A percentile compares a stretch with the other conserved stretches of the same genome.
Conservation (phyloP, 2,113 vertebrate species). For the Carollia perspicillata region DNA sequence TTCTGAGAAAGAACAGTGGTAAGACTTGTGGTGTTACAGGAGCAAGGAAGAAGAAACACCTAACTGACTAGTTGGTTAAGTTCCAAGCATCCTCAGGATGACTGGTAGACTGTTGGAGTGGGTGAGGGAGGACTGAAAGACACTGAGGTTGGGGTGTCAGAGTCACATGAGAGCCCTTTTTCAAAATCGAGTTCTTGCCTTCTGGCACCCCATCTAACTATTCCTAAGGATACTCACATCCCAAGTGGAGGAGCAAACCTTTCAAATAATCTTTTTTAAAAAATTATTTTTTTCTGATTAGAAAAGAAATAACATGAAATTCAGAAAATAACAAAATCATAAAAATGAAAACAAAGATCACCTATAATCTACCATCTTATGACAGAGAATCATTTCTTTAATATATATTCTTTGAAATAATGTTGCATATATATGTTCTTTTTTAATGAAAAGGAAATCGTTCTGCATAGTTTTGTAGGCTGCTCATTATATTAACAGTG, state of each 20-base stretch:
- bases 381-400: not conserved
- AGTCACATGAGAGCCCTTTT: not conserved
- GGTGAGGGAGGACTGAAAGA: not conserved
- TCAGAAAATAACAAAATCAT: slow-evolving; percentile 22
- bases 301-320: not conserved
- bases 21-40: not conserved
- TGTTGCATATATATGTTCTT: not conserved
- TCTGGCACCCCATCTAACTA: not conserved
- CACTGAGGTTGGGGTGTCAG: not conserved
- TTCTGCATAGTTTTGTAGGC: not conserved
- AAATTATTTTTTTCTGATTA: not conserved
- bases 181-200: not conserved
- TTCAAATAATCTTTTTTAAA: not conserved
- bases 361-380: not conserved
- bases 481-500: not conserved
- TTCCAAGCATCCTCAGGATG: not conserved
- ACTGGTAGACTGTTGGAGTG: not conserved
- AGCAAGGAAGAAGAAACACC: not conserved
- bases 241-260: not conserved
- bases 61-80: not conserved
- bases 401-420: not conserved
- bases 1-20: not conserved
- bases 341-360: slow-evolving; percentile 9
- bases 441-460: not conserved
- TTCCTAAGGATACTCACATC: not conserved